phyloP scores from a whole-genome alignment of 2,797 vertebrate genomes.

The Hozukius guyotensis region DNA sequence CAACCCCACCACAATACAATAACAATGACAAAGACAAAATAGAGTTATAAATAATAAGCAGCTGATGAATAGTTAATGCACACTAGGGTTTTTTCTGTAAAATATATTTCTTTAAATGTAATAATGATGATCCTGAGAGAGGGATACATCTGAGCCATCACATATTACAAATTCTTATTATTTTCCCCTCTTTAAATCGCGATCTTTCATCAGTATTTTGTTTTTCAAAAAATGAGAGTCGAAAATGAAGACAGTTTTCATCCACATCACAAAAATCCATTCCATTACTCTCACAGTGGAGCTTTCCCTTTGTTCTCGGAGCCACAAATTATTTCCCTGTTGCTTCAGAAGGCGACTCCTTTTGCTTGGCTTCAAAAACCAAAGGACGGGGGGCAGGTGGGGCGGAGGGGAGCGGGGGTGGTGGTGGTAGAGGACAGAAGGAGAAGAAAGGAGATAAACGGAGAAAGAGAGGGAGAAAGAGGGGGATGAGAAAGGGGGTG shows the following conservation, averaged over 20 bases:
- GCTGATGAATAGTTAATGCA: slow-evolving; percentile 12
- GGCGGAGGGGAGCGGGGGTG: slow-evolving; percentile 20
- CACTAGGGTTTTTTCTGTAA: neutral
- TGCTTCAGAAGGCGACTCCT: slow-evolving; percentile 77
- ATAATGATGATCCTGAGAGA: slow-evolving; percentile 5
- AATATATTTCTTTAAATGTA: slow-evolving; percentile 7
- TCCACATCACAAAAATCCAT: slow-evolving; percentile 71
- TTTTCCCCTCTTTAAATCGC: slow-evolving; percentile 35
- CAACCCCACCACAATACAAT: neutral
- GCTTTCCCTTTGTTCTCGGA: slow-evolving; percentile 75
- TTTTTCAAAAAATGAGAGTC: slow-evolving; percentile 49
- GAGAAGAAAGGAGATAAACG: slow-evolving; percentile 66
- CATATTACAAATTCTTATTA: slow-evolving; percentile 16
- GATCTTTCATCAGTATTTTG: slow-evolving; percentile 53
- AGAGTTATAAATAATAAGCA: slow-evolving; percentile 13
- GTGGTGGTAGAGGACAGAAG: slow-evolving; percentile 55
- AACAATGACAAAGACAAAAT: neutral
- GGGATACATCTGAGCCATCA: slow-evolving; percentile 18
- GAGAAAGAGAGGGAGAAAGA: slow-evolving; percentile 27
- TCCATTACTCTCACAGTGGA: slow-evolving; percentile 72
- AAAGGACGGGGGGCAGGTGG: slow-evolving; percentile 70
- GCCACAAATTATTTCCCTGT: slow-evolving; percentile 75
- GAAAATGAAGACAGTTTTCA: slow-evolving; percentile 58
- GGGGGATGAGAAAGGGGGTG: slow-evolving; percentile 30
- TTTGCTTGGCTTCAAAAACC: slow-evolving; percentile 75